Base-by-base conservation (phyloP, 1,140 invertebrate genomes). In the Pseudomyrmex dendroicus region DNA sequence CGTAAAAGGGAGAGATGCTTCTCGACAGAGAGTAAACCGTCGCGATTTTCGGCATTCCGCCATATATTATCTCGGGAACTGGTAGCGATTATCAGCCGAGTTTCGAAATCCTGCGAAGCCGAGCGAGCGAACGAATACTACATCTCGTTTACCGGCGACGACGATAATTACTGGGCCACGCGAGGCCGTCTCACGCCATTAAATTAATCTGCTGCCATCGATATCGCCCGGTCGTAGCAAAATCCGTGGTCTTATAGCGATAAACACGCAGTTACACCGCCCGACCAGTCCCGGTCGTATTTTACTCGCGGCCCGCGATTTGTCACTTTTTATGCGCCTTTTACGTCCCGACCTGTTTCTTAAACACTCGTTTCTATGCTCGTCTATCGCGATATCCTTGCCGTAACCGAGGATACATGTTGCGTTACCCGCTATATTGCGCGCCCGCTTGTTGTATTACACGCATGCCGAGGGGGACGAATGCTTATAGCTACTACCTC, bases 131-230 rank as follows among this genome's bases (percentile, higher is more conserved):
- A 56, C 22, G 64, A 84, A 56, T 61, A 52, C 48, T 73, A 59
- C 15, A 35, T 35, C 35, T 12, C 66, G 54, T 61, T 87, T 84
- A 86, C 82, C 62, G 59, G 1, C 63, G 17, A 22, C 22, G 61
- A 54, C 12, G 68, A 73, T 84, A 80, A 87, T 84, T 84, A 80
- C 57, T 48, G 82, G 50, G 63, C 64, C 20, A 54, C 57, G 67
- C 54, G 73, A 56, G 56, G 48, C 25, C 54, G 59, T 50, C 70
- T 62, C 74, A 61, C 66, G 25, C 70, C 66, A 76, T 84, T 86
- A 86, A 87, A 87, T 80, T 87, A 61, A 84, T 86, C 73, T 76
- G 9, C 35, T 25, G 73, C 57, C 62, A 76, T 84, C 82, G 84
- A 84, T 85, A 83, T 70, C 72, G 66, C 10, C 20, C 54, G 44